Base-by-base conservation (phyloP, 2,797 vertebrate species). In the Xenopus petersii region DNA sequence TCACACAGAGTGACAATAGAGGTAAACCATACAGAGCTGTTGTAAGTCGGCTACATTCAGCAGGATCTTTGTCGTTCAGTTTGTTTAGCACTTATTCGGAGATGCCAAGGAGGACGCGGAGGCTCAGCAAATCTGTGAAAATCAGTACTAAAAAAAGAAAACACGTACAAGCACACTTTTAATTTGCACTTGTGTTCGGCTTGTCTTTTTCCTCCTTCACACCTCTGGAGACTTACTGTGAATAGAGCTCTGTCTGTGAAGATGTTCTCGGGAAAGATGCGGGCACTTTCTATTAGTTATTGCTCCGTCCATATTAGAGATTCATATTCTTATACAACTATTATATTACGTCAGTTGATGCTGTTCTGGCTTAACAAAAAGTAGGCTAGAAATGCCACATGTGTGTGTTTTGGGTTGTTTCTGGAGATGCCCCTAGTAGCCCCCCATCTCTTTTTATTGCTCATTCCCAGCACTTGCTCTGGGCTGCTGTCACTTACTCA, bases 111-210 rank as follows among this genome's bases (percentile, higher is more conserved):
- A 60, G 17, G 58, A 63, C 33, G 12, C 33, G 15, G 13, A 63
- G 5, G 12, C 15, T n/a, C 33, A 36, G 33, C 2, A 21, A 63
- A 64, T n/a, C 36, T 64, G 62, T 64, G 62, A 64, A 47, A n/a
- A 33, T n/a, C 62, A 47, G 62, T 33, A n/a, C 13, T 64, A 47
- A 46, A 64, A 60, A 15, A 60, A 24, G n/a, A 63, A 63, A 12
- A 4, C 61, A 12, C 17, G 16, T 11, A 4, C 26, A 6, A 7
- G 33, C 60, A 63, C 49, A 51, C 49, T 51, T 67, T 67, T 67
- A 67, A 67, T 67, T 67, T 67, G 64, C 64, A 67, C 64, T 51
- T 67, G 64, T 24, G 17, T 6, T 54, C 26, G 26, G 49, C 26
- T 33, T 67, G 15, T 67, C 49, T 36, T 16, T 55, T 55, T 54